Evolutionary conservation across 2,888 invertebrate species (phyloP).

Genomic region (Aphidius colemani): DNA sequence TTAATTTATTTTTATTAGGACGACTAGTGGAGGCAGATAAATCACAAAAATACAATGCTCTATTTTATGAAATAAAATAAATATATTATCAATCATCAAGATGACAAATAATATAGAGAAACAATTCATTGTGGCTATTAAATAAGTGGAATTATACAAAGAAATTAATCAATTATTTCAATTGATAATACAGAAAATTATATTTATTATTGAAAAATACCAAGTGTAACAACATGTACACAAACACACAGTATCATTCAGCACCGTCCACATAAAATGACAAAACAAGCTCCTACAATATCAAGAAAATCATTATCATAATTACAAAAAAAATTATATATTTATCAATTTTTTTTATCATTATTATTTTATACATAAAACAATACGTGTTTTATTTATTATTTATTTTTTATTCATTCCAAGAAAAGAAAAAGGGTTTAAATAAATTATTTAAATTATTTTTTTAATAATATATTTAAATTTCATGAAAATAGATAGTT

Average conservation of each 20-base stretch:
- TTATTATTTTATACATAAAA: no score
- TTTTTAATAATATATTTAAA: no score
- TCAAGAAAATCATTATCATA: constrained; percentile 32
- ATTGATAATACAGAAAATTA: constrained; percentile 39
- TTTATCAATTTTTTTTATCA: background rate
- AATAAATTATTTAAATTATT: no score
- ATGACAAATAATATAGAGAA: constrained; percentile 40
- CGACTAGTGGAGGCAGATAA: constrained; percentile 40
- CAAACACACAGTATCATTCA: constrained; percentile 49
- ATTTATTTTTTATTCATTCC: constrained; percentile 1
- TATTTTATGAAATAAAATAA: no score
- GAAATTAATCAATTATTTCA: constrained; percentile 23
- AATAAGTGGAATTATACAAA: background rate
- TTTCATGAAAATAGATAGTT: no score
- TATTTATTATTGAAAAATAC: constrained; percentile 42
- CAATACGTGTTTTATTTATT: background rate
- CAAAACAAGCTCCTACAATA: constrained; percentile 30
- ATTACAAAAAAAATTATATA: constrained; percentile 10
- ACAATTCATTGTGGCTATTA: constrained; percentile 41
- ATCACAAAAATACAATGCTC: constrained; percentile 32
- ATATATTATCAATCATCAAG: no score
- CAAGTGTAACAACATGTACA: constrained; percentile 48
- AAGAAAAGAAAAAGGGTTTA: background rate
- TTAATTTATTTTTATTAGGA: constrained; percentile 13
- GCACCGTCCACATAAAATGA: constrained; percentile 56